These are phyloP conservation scores for Trochalopteron elliotii DNA, from an alignment of 2,113 vertebrate genomes.

Conservation along the genomic window DNA sequence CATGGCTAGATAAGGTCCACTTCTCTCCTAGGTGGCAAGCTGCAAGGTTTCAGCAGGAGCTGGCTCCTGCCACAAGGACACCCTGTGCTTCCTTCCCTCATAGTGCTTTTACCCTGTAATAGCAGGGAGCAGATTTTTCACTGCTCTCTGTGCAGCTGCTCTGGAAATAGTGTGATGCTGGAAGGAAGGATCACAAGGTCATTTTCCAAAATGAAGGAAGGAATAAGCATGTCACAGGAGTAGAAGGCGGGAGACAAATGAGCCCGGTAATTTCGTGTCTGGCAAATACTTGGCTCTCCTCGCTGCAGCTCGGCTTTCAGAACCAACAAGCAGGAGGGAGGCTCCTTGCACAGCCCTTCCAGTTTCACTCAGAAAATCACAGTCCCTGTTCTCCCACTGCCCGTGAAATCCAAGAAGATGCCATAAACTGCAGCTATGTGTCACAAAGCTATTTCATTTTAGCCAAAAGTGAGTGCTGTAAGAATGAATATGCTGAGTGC, in stretches of 20 bases:
- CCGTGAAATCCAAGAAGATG: neutral
- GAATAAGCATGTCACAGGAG: slow-evolving; percentile 52
- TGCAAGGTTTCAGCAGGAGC: neutral
- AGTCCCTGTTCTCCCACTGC: neutral
- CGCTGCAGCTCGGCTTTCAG: neutral
- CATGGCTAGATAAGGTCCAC: neutral
- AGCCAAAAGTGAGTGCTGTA: neutral
- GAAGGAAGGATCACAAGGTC: slow-evolving; percentile 36
- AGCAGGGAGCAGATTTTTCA: slow-evolving; percentile 6
- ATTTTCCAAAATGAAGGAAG: slow-evolving; percentile 31
- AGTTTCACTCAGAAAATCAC: neutral
- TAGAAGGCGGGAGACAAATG: slow-evolving; percentile 42
- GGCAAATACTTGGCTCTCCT: neutral
- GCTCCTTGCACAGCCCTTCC: neutral
- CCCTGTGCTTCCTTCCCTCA: neutral
- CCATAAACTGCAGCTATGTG: neutral
- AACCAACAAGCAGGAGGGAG: neutral
- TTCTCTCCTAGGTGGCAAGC: neutral
- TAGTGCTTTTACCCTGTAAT: neutral
- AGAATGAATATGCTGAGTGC: neutral
- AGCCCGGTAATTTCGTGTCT: neutral
- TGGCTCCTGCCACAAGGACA: neutral
- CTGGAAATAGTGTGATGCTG: slow-evolving; percentile 14
- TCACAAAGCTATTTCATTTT: neutral
- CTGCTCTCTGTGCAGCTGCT: slow-evolving; percentile 25